Conservation (phyloP, 1,140 invertebrate genomes). For the Meloidogyne hapla region DNA sequence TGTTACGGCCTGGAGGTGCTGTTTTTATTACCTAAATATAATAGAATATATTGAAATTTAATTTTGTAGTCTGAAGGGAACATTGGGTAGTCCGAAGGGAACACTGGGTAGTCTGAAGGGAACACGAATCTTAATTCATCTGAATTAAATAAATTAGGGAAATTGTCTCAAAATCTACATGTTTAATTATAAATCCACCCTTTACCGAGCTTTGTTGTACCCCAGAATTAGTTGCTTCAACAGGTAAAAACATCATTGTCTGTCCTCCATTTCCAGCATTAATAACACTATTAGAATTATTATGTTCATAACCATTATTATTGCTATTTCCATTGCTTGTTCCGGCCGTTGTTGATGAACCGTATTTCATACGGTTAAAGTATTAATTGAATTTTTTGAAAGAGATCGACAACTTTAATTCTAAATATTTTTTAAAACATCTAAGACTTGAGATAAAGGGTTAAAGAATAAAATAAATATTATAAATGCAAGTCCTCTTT, state of each 20-base stretch:
- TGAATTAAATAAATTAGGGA: too few species aligned
- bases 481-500: too few species aligned
- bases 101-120: too few species aligned
- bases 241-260: conserved; percentile 3
- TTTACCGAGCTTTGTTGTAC: background rate
- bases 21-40: conserved; percentile 56
- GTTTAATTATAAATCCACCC: too few species aligned
- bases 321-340: background rate
- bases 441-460: too few species aligned
- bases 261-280: background rate
- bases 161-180: too few species aligned
- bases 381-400: background rate
- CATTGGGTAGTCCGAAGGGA: too few species aligned
- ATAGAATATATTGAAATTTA: background rate
- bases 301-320: background rate
- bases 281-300: background rate
- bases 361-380: background rate
- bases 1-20: conserved; percentile 55
- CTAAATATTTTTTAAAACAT: too few species aligned
- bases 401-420: too few species aligned
- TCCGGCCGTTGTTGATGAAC: background rate
- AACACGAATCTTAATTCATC: too few species aligned
- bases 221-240: background rate
- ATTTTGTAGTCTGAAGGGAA: background rate
- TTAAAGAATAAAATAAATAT: too few species aligned